A percentile compares a stretch with the other conserved stretches of the same genome.
Evolutionary conservation across 2,797 vertebrate species (phyloP).

Genomic region (Morus bassanus): DNA sequence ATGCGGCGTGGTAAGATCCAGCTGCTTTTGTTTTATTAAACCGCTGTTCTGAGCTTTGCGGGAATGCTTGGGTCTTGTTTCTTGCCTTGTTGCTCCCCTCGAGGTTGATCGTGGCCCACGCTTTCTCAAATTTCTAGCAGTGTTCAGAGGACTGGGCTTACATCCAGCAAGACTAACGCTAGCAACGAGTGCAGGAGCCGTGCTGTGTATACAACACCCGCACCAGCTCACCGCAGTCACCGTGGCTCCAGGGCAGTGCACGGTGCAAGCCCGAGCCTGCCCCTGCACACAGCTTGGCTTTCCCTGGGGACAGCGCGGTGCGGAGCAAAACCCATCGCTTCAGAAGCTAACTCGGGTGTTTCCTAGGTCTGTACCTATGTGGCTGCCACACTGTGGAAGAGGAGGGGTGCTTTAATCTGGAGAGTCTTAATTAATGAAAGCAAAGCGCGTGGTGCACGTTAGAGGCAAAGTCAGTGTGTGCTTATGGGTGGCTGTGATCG

Average conservation of each 20-base stretch:
- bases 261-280: background rate
- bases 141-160: background rate
- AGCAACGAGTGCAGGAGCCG: rapidly evolving
- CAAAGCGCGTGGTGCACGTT: rapidly evolving
- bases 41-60: background rate
- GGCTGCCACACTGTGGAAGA: background rate
- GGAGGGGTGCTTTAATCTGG: background rate
- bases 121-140: background rate
- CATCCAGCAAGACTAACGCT: background rate
- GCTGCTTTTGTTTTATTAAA: background rate
- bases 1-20: rapidly evolving
- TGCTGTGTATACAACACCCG: rapidly evolving
- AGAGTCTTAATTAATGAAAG: background rate
- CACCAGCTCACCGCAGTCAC: background rate
- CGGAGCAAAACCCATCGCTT: background rate
- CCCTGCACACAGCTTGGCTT: background rate
- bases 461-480: background rate
- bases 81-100: background rate
- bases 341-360: background rate
- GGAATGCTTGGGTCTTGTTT: background rate
- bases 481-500: background rate
- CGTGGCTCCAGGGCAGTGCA: background rate
- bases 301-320: background rate
- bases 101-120: background rate
- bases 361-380: background rate